phyloP scores from a whole-genome alignment of 2,113 vertebrate species.

The Plecotus auritus region DNA sequence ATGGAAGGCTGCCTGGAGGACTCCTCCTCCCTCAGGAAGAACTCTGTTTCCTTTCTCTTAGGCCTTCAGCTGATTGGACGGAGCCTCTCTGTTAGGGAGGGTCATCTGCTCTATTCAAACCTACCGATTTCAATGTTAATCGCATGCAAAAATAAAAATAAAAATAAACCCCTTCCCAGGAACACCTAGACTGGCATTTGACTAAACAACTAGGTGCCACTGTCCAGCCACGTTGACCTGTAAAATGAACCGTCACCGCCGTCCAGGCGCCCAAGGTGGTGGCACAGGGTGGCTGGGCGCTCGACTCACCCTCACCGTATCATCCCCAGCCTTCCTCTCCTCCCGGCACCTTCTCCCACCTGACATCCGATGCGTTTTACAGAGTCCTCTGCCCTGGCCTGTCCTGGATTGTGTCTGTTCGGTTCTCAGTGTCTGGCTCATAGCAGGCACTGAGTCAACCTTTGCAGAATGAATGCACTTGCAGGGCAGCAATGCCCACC shows the following conservation, averaged over 20 bases:
- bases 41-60: neutral
- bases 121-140: neutral
- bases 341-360: neutral
- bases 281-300: neutral
- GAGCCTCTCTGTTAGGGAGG: neutral
- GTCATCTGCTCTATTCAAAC: neutral
- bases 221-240: rapidly evolving
- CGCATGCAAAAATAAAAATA: neutral
- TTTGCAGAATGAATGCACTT: neutral
- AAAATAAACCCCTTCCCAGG: neutral
- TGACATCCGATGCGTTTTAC: rapidly evolving
- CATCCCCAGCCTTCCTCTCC: neutral
- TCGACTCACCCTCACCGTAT: neutral
- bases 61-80: neutral
- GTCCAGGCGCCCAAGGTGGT: no score
- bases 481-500: neutral
- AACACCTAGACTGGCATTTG: neutral
- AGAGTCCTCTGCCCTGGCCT: neutral
- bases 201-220: neutral
- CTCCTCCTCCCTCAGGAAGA: neutral
- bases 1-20: neutral
- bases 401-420: neutral
- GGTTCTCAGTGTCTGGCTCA: neutral
- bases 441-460: neutral
- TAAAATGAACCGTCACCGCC: neutral